Conservation (phyloP, 2,113 vertebrate genomes). For the Gila orcuttii region DNA sequence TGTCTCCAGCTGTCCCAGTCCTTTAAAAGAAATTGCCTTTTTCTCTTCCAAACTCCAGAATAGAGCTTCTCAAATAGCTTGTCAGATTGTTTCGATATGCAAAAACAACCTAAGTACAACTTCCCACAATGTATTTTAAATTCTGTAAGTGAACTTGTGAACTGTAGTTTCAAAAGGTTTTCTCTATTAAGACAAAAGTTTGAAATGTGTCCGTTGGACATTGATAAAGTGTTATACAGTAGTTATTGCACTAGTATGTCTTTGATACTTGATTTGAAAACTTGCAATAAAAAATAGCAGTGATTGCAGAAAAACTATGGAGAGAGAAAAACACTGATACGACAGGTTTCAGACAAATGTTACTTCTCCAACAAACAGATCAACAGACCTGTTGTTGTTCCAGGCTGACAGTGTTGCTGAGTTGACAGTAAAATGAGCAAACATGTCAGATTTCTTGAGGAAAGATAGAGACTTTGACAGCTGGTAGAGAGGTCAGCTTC, state of each 20-base stretch:
- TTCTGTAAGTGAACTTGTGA: not conserved
- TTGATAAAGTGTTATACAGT: not conserved
- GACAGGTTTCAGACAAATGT: slow-evolving; percentile 27
- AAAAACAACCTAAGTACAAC: not conserved
- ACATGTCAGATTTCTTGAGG: slow-evolving; percentile 1
- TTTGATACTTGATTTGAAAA: slow-evolving; percentile 1
- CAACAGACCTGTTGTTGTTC: slow-evolving; percentile 32
- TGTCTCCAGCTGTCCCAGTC: slow-evolving; percentile 9
- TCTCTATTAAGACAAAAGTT: not conserved
- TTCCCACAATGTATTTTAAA: slow-evolving; percentile 2
- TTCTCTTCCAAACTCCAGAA: not conserved
- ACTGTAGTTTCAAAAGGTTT: no score
- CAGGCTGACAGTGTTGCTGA: slow-evolving; percentile 12
- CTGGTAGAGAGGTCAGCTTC: slow-evolving; percentile 37
- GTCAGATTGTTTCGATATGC: not conserved
- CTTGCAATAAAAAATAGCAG: slow-evolving; percentile 4
- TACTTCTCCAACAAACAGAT: slow-evolving; percentile 22
- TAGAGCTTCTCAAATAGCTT: slow-evolving; percentile 19
- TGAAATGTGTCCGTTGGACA: not conserved
- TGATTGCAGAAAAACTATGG: not conserved
- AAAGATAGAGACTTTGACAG: slow-evolving; percentile 16
- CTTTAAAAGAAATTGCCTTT: not conserved
- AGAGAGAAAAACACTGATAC: slow-evolving; percentile 18
- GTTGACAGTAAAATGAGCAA: slow-evolving; percentile 9
- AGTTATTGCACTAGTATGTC: slow-evolving; percentile 27